These are phyloP conservation scores for Tenthredo mesomela DNA, from an alignment of 2,888 invertebrate species.

Conservation along the genomic window DNA sequence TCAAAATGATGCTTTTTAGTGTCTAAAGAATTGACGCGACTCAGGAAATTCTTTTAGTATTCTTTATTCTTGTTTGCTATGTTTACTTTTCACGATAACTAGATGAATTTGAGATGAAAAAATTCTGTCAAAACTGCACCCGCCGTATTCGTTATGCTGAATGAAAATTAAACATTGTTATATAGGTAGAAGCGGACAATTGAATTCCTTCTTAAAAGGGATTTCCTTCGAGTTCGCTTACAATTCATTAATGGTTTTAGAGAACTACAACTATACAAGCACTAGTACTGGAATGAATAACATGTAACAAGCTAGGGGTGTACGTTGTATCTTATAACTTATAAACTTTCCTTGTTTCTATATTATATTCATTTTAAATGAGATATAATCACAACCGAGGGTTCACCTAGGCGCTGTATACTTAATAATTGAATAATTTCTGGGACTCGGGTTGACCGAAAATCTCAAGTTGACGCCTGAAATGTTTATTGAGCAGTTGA, in stretches of 20 bases:
- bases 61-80: neutral
- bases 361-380: neutral
- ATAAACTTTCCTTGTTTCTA: neutral
- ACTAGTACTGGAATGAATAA: neutral
- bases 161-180: neutral
- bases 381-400: neutral
- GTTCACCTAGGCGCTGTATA: neutral
- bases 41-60: constrained; percentile 9
- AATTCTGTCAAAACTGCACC: neutral
- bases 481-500: constrained; percentile 10
- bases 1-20: constrained; percentile 8
- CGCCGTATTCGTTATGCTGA: neutral
- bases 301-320: neutral
- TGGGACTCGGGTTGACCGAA: neutral
- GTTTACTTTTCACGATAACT: neutral
- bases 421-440: neutral
- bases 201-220: neutral
- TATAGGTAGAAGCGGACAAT: neutral
- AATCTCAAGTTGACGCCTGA: neutral
- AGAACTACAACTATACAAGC: neutral
- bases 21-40: neutral
- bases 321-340: neutral
- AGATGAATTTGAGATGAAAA: neutral
- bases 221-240: neutral
- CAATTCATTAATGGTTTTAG: neutral